phyloP scores from a whole-genome alignment of 2,888 invertebrate species.

The Endotricha flammealis region DNA sequence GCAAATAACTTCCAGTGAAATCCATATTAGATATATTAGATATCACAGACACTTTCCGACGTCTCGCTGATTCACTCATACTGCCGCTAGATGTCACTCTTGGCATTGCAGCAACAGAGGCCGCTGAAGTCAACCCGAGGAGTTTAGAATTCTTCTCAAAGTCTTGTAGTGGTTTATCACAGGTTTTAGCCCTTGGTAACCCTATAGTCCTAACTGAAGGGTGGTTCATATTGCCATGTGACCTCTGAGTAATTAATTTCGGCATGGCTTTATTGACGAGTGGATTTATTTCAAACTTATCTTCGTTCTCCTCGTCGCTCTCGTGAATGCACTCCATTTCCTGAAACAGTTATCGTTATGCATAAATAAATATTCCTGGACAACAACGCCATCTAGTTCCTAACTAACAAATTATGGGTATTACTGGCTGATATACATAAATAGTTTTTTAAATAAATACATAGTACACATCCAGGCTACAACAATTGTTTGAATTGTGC shows the following conservation, averaged over 20 bases:
- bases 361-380: too few relatives aligned
- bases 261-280: constrained; percentile 54
- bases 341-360: constrained; percentile 45
- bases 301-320: constrained; percentile 80
- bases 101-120: constrained; percentile 69
- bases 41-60: constrained; percentile 82
- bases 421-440: too few relatives aligned
- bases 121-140: constrained; percentile 58
- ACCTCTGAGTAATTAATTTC: constrained; percentile 57
- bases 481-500: too few relatives aligned
- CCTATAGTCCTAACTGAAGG: constrained; percentile 65
- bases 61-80: constrained; percentile 70
- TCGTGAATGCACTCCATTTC: constrained; percentile 85
- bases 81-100: constrained; percentile 70
- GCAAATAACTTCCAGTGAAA: constrained; percentile 85
- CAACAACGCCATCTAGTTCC: too few relatives aligned
- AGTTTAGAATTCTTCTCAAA: constrained; percentile 50
- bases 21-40: constrained; percentile 86
- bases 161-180: constrained; percentile 68
- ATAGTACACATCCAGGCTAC: too few relatives aligned
- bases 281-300: constrained; percentile 73
- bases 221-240: constrained; percentile 64
- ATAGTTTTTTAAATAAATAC: too few relatives aligned
- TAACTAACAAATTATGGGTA: too few relatives aligned
- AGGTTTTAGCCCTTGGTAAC: constrained; percentile 66